These are phyloP conservation scores for Himalopsyche anomala DNA, from an alignment of 2,888 invertebrate genomes.

Conservation along the genomic window DNA sequence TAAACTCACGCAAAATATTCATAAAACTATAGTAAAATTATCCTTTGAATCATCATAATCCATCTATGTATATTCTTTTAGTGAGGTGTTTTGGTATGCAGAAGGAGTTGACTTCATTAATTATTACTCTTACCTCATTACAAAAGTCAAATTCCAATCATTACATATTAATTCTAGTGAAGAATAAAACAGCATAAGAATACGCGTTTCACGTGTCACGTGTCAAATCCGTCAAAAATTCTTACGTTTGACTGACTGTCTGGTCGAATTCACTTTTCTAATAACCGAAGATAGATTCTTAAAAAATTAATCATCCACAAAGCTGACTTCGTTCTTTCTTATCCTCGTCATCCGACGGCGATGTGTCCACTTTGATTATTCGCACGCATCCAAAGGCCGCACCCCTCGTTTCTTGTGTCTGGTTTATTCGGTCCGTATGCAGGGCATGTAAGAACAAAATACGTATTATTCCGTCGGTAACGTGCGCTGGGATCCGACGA, in stretches of 20 bases:
- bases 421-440: neutral
- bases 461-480: neutral
- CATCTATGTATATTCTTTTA: neutral
- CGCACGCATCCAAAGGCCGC: slow-evolving; percentile 28
- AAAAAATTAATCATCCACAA: no score
- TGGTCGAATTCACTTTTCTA: no score
- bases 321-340: no score
- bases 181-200: no score
- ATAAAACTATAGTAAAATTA: no score
- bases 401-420: neutral
- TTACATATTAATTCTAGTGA: neutral
- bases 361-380: neutral
- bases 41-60: neutral
- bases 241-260: no score
- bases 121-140: neutral
- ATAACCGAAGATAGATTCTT: no score
- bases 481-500: neutral
- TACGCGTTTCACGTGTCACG: no score
- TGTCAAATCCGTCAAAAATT: no score
- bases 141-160: neutral
- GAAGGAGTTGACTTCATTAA: neutral
- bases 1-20: no score
- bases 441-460: slow-evolving; percentile 21
- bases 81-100: neutral
- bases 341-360: no score